Conservation (phyloP, 2,797 vertebrate species). For the Gadopsis bispinosus region DNA sequence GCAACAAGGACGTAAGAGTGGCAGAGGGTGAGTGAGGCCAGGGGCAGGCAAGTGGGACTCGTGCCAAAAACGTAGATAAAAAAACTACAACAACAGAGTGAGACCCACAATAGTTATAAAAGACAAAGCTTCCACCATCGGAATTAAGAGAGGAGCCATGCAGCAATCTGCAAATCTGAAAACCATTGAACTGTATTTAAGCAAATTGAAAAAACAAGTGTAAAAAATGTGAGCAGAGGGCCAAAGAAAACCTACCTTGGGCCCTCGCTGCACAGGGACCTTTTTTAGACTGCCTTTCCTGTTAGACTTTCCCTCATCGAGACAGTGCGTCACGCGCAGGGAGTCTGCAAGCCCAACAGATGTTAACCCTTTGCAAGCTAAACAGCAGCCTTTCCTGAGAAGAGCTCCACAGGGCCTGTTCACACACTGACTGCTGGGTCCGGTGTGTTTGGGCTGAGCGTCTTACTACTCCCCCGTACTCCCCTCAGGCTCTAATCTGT, state of each 20-base stretch:
- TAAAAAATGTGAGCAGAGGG: constrained; percentile 82
- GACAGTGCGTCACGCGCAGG: constrained; percentile 85
- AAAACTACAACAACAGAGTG: constrained; percentile 40
- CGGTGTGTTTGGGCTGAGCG: constrained; percentile 72
- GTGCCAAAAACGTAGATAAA: constrained; percentile 51
- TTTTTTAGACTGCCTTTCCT: constrained; percentile 86
- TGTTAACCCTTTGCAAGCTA: constrained; percentile 81
- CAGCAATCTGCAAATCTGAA: constrained; percentile 80
- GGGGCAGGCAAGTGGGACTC: constrained; percentile 39
- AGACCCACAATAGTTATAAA: constrained; percentile 69
- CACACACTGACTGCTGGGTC: constrained; percentile 60
- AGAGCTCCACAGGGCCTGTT: constrained; percentile 67
- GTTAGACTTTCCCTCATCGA: constrained; percentile 84
- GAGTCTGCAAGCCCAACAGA: constrained; percentile 75
- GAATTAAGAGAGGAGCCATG: constrained; percentile 75
- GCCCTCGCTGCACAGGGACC: constrained; percentile 81
- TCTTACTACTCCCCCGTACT: constrained; percentile 62
- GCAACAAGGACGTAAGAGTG: constrained; percentile 51
- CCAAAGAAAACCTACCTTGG: constrained; percentile 87
- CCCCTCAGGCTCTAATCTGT: constrained; percentile 77
- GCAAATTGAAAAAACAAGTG: constrained; percentile 87
- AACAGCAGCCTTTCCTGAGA: constrained; percentile 60
- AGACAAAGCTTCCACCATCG: constrained; percentile 62
- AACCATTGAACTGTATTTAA: constrained; percentile 81
- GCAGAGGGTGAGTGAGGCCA: constrained; percentile 49